Conservation (phyloP, 37 sponge, comb jelly and placozoan genomes). For the Oscarella lobularis region DNA sequence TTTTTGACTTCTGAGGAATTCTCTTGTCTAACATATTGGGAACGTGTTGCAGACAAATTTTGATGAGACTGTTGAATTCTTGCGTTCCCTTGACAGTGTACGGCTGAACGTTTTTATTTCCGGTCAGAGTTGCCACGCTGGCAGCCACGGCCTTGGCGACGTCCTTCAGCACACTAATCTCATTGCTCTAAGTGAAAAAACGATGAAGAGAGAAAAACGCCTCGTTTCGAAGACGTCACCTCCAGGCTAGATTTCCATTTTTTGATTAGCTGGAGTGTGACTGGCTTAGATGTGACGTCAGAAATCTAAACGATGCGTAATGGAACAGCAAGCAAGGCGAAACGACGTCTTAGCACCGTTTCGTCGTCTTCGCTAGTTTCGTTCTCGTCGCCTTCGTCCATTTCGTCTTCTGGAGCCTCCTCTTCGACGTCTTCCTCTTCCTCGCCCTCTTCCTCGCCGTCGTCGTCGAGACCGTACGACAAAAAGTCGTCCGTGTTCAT, state of each 20-base stretch:
- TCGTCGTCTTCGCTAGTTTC: slow-evolving; percentile 1
- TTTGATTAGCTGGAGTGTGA: slow-evolving; percentile 37
- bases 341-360: not conserved
- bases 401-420: slow-evolving; percentile 11
- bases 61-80: not conserved
- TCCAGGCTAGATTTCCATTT: slow-evolving; percentile 30
- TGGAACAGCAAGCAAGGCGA: not conserved
- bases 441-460: slow-evolving; percentile 14
- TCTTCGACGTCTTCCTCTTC: not conserved
- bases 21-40: no score
- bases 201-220: no score
- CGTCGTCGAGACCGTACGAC: slow-evolving; percentile 13
- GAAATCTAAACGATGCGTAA: not conserved
- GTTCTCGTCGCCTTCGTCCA: not conserved
- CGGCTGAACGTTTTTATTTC: no score
- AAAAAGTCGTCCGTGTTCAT: slow-evolving; percentile 60
- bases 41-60: not conserved
- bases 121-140: no score
- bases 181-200: no score
- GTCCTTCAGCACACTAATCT: no score
- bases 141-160: no score
- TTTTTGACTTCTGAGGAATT: no score
- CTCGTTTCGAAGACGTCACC: slow-evolving; percentile 10
- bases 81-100: not conserved
- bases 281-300: not conserved